These are phyloP conservation scores for Brachionichthys hirsutus DNA, from an alignment of 2,113 vertebrate species.

Conservation along the genomic window DNA sequence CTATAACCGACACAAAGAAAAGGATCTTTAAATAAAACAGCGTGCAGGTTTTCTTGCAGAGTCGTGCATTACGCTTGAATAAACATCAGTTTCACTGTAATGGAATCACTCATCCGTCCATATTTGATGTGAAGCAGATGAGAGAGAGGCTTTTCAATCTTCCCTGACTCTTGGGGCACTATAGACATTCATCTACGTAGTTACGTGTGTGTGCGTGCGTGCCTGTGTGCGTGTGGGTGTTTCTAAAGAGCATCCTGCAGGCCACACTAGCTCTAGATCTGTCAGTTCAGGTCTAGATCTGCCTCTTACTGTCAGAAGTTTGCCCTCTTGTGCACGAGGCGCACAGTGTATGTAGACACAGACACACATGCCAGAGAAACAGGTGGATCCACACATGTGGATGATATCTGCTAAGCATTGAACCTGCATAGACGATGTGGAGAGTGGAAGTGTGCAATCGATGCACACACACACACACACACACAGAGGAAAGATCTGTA, in stretches of 20 bases:
- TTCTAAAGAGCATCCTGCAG: constrained; percentile 52
- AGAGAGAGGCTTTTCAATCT: constrained; percentile 58
- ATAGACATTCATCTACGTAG: constrained; percentile 56
- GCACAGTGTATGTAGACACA: neutral
- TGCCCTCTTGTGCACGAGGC: constrained; percentile 2
- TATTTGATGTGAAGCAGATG: constrained; percentile 31
- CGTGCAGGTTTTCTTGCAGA: constrained; percentile 33
- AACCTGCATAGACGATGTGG: constrained; percentile 39
- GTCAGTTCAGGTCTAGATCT: constrained; percentile 56
- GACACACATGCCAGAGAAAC: constrained; percentile 4
- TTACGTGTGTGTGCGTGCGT: constrained; percentile 39
- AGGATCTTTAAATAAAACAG: constrained; percentile 39
- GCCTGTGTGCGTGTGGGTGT: constrained; percentile 15
- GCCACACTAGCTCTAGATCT: constrained; percentile 60
- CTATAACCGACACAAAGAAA: no score
- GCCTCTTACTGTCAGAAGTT: constrained; percentile 47
- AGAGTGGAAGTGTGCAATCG: constrained; percentile 25
- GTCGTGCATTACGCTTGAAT: constrained; percentile 35
- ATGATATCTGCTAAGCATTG: no score
- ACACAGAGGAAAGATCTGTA: constrained; percentile 8
- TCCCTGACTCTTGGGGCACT: constrained; percentile 40
- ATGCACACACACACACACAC: neutral
- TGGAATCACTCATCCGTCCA: constrained; percentile 18
- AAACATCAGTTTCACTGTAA: constrained; percentile 45
- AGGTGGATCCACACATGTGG: constrained; percentile 18